Conservation (phyloP, 2,888 invertebrate species). For the Chelonus formosanus region DNA sequence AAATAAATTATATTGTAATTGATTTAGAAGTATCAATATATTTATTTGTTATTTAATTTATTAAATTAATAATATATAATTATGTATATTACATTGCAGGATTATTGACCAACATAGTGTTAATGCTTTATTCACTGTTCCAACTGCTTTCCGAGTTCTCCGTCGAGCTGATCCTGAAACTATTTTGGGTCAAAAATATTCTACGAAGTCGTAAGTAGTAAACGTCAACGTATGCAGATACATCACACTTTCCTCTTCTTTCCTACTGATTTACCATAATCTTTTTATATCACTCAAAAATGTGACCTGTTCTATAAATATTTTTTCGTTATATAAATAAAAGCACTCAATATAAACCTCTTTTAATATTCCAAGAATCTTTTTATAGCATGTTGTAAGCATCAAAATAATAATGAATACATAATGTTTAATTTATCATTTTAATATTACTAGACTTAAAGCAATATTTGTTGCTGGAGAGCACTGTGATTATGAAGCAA, state of each 20-base stretch:
- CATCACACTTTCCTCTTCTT: not conserved
- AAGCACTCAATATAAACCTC: too few relatives aligned
- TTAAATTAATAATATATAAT: not conserved
- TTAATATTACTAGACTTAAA: slow-evolving; percentile 64
- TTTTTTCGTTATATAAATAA: too few relatives aligned
- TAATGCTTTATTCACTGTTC: slow-evolving; percentile 86
- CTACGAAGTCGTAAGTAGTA: slow-evolving; percentile 70
- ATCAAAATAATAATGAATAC: too few relatives aligned
- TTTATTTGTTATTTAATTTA: not conserved
- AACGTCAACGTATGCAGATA: not conserved
- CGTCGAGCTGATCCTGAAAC: slow-evolving; percentile 82
- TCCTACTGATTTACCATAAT: not conserved
- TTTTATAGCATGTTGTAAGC: too few relatives aligned
- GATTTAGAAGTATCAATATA: too few relatives aligned
- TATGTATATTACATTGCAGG: slow-evolving; percentile 65
- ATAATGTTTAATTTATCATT: not conserved
- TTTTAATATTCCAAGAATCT: too few relatives aligned
- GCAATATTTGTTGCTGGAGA: slow-evolving; percentile 89
- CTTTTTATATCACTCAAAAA: not conserved
- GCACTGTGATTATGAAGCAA: slow-evolving; percentile 91
- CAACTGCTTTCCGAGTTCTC: slow-evolving; percentile 88
- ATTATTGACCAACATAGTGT: slow-evolving; percentile 89
- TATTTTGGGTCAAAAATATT: slow-evolving; percentile 75
- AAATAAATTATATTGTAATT: too few relatives aligned
- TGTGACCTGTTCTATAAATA: too few relatives aligned